Conservation (phyloP, 2,888 invertebrate genomes). For the Magallana nippona region DNA sequence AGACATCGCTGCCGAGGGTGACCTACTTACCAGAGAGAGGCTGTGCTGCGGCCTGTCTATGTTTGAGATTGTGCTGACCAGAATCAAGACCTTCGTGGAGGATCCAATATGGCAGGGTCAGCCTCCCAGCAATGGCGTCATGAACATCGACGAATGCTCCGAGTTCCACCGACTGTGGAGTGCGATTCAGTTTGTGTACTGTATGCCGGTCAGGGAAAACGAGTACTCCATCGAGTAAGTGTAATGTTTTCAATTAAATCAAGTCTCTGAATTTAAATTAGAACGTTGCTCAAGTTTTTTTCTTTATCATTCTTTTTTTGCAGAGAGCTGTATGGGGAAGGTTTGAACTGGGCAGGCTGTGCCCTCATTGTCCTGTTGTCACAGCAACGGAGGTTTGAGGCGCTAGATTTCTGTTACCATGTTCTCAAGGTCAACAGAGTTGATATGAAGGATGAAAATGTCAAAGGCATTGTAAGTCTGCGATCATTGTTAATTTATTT, state of each 20-base stretch:
- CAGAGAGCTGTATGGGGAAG: constrained; percentile 97
- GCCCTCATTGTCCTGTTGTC: constrained; percentile 96
- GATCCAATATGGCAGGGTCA: constrained; percentile 90
- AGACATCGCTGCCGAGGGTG: constrained; percentile 95
- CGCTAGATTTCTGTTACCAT: constrained; percentile 98
- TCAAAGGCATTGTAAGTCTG: constrained; percentile 94
- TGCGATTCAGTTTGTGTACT: constrained; percentile 98
- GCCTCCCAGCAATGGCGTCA: constrained; percentile 92
- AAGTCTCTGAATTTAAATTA: no score
- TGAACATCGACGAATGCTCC: constrained; percentile 96
- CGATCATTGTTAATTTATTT: not conserved
- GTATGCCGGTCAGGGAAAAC: constrained; percentile 96
- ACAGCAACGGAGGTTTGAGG: constrained; percentile 97
- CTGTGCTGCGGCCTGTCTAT: constrained; percentile 98
- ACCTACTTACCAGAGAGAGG: constrained; percentile 96
- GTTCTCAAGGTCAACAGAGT: constrained; percentile 96
- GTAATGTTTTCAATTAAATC: not conserved
- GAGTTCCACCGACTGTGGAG: constrained; percentile 98
- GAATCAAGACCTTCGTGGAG: constrained; percentile 89
- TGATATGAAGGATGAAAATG: constrained; percentile 96
- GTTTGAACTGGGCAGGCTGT: constrained; percentile 99
- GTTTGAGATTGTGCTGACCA: constrained; percentile 95
- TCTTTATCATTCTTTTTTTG: not conserved
- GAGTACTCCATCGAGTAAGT: constrained; percentile 97
- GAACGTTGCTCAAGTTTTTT: not conserved